These are phyloP conservation scores for Arizona elegans DNA, from an alignment of 2,113 vertebrate species.

Conservation along the genomic window DNA sequence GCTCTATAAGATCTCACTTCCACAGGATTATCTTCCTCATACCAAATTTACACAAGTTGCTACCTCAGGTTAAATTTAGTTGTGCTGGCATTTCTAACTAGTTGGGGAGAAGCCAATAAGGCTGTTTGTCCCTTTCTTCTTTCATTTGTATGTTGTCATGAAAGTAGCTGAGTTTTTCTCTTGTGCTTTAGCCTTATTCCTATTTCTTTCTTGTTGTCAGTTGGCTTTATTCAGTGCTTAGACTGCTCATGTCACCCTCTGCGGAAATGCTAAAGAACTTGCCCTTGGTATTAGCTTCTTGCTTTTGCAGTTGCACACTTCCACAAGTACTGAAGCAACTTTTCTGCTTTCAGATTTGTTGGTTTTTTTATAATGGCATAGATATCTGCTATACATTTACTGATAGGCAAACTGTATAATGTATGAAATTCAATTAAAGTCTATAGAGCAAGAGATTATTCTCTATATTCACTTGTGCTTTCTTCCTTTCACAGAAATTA, in stretches of 20 bases:
- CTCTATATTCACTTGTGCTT: neutral
- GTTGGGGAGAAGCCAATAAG: constrained; percentile 31
- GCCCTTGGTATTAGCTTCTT: constrained; percentile 41
- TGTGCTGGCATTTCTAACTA: constrained; percentile 2
- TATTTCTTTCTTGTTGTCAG: constrained; percentile 30
- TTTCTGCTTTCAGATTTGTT: constrained; percentile 45
- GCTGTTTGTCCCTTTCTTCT: constrained; percentile 48
- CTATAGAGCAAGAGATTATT: neutral
- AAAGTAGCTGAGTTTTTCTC: constrained; percentile 39
- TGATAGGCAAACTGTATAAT: neutral
- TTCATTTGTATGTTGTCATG: neutral
- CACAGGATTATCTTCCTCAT: neutral
- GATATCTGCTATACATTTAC: neutral
- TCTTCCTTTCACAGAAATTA: neutral
- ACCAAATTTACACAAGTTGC: neutral
- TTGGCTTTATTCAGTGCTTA: constrained; percentile 29
- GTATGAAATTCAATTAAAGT: rapidly evolving
- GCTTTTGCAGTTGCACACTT: constrained; percentile 41
- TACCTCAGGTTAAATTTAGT: neutral
- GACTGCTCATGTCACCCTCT: constrained; percentile 39
- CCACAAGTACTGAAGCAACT: constrained; percentile 48
- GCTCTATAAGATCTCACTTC: neutral
- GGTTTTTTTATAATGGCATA: constrained; percentile 26
- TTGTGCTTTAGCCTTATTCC: constrained; percentile 51
- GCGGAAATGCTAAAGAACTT: constrained; percentile 39